Evolutionary conservation across 1,140 invertebrate genomes (phyloP).

Genomic region (Halesus radiatus): DNA sequence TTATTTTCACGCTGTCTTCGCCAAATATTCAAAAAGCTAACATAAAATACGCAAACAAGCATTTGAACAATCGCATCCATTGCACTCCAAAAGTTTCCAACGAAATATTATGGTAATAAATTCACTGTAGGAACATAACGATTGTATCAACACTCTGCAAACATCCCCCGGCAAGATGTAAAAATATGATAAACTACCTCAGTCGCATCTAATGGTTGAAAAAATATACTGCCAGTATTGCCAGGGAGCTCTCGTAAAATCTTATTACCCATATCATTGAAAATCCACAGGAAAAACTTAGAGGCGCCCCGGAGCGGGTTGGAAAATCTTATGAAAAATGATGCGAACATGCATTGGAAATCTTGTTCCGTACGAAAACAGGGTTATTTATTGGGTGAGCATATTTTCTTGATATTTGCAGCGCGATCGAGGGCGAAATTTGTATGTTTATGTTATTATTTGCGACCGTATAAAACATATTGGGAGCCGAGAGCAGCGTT

Average conservation of each 20-base stretch:
- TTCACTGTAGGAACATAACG: not conserved
- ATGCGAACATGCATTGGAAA: slow-evolving; percentile 42
- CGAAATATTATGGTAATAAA: slow-evolving; percentile 16
- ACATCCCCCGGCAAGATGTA: slow-evolving; percentile 21
- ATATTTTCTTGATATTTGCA: slow-evolving; percentile 44
- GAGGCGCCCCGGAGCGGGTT: slow-evolving; percentile 9
- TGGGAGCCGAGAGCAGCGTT: not conserved
- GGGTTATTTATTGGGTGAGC: slow-evolving; percentile 46
- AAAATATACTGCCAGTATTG: slow-evolving; percentile 44
- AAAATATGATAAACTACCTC: slow-evolving; percentile 29
- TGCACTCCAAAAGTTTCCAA: not conserved
- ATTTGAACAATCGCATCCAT: too few species aligned
- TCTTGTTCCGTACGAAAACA: slow-evolving; percentile 12
- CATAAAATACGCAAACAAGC: too few species aligned
- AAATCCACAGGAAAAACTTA: slow-evolving; percentile 22
- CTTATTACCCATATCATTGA: slow-evolving; percentile 52
- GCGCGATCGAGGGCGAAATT: slow-evolving; percentile 42
- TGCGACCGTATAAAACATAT: slow-evolving; percentile 38
- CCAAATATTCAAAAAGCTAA: too few species aligned
- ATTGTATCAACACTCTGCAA: slow-evolving; percentile 14
- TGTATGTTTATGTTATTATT: slow-evolving; percentile 40
- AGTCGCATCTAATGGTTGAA: not conserved
- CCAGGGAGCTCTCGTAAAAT: slow-evolving; percentile 56
- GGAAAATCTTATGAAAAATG: slow-evolving; percentile 55
- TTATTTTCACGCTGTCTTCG: too few species aligned